Percentiles rank a stretch among this genome's conserved stretches.
These are phyloP conservation scores for Babyrousa celebensis DNA, from an alignment of 2,797 vertebrate genomes.

Conservation along the genomic window DNA sequence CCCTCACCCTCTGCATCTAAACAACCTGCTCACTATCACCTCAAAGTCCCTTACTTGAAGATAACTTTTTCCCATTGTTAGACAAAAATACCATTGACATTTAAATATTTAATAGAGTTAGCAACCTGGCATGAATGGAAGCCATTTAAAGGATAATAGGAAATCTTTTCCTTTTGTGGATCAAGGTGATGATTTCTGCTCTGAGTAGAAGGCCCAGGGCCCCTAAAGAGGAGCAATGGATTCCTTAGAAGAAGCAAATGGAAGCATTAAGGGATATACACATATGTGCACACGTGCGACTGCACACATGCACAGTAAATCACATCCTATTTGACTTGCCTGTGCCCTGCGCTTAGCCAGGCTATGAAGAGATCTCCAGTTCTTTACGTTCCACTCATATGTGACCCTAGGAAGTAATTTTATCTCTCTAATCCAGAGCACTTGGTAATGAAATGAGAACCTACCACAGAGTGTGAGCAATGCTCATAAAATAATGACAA, in stretches of 20 bases:
- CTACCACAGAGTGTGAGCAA: slow-evolving; percentile 37
- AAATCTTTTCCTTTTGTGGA: not conserved
- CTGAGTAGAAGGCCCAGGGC: not conserved
- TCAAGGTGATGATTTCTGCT: not conserved
- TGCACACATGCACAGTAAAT: not conserved
- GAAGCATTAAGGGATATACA: not conserved
- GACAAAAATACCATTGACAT: not conserved
- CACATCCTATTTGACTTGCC: rapidly evolving
- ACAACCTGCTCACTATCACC: not conserved
- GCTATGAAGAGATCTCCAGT: slow-evolving; percentile 4
- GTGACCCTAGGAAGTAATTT: slow-evolving; percentile 51
- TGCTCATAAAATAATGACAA: slow-evolving; percentile 64
- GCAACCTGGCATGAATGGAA: not conserved
- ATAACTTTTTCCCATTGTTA: not conserved
- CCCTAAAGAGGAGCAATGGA: not conserved
- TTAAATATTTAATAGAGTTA: slow-evolving; percentile 49
- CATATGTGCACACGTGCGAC: too few species aligned
- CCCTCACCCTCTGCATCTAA: not conserved
- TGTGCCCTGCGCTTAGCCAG: not conserved
- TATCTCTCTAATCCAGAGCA: slow-evolving; percentile 69
- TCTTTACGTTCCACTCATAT: slow-evolving; percentile 21
- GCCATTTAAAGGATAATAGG: slow-evolving; percentile 1
- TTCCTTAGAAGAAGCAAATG: slow-evolving; percentile 7
- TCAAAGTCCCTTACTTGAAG: not conserved
- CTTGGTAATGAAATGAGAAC: slow-evolving; percentile 60